Percentiles rank a stretch among this genome's conserved stretches.
These are phyloP conservation scores for Drosophila vallismaia DNA, from an alignment of 2,888 invertebrate species.

Conservation along the genomic window DNA sequence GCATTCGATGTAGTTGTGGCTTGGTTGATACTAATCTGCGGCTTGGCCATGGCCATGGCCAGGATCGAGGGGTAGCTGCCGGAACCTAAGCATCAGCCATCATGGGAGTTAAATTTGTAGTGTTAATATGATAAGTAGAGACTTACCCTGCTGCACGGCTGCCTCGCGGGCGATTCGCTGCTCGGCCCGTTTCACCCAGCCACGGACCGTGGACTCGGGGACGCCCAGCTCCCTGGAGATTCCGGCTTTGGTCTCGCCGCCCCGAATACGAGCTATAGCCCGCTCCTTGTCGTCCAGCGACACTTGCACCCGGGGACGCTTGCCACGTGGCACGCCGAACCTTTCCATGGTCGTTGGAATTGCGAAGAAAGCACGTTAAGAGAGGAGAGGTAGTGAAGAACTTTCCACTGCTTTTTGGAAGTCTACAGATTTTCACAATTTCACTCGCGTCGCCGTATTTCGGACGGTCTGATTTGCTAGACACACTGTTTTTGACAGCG, in stretches of 20 bases:
- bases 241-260: conserved; percentile 68
- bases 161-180: conserved; percentile 56
- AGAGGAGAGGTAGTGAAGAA: conserved; percentile 7
- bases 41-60: conserved; percentile 28
- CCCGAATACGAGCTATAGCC: conserved; percentile 67
- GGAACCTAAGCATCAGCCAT: background rate
- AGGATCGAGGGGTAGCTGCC: conserved; percentile 12
- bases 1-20: background rate
- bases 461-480: conserved; percentile 32
- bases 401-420: conserved; percentile 16
- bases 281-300: conserved; percentile 64
- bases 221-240: conserved; percentile 70
- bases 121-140: background rate
- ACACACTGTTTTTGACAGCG: conserved; percentile 53
- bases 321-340: conserved; percentile 55
- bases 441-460: conserved; percentile 42
- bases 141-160: conserved; percentile 41
- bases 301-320: conserved; percentile 64
- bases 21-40: conserved; percentile 10
- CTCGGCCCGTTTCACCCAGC: conserved; percentile 71
- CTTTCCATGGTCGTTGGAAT: conserved; percentile 49
- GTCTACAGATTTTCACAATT: conserved; percentile 36
- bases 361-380: background rate
- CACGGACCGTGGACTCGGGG: conserved; percentile 69
- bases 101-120: background rate